Conservation (phyloP, 2,113 vertebrate genomes). For the Dinomys branickii region DNA sequence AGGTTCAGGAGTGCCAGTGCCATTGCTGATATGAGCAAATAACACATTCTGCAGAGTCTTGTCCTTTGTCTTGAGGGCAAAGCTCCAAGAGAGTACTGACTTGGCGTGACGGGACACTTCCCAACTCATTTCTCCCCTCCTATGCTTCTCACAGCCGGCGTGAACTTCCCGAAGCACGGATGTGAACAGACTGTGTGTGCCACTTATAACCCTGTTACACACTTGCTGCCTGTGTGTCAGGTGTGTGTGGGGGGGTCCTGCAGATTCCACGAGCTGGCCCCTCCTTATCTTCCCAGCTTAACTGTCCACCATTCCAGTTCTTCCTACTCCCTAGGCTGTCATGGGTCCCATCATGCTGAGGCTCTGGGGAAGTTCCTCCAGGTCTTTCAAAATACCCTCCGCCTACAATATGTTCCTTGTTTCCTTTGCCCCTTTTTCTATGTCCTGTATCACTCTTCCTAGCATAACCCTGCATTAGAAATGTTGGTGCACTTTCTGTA, state of each 20-base stretch:
- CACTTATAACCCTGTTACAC: background rate
- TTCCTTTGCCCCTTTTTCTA: background rate
- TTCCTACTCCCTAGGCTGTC: accelerated
- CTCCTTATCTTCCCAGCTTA: background rate
- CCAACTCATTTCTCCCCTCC: background rate
- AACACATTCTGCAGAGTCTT: background rate
- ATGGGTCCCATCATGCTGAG: background rate
- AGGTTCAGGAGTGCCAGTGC: background rate
- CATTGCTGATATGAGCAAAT: background rate
- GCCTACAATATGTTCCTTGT: background rate
- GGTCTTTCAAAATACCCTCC: background rate
- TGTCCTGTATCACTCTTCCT: background rate
- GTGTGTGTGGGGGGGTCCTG: background rate
- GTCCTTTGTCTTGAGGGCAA: background rate
- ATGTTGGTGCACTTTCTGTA: background rate
- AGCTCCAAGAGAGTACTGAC: background rate
- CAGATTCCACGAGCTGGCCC: background rate
- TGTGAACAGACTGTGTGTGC: background rate
- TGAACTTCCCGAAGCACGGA: background rate
- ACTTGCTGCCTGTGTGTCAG: background rate
- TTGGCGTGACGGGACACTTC: background rate
- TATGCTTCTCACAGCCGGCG: background rate
- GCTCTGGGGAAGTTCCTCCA: background rate
- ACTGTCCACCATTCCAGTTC: background rate
- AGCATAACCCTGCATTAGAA: background rate